Evolutionary conservation across 2,888 invertebrate species (phyloP).

Genomic region (Ypsolopha sequella): DNA sequence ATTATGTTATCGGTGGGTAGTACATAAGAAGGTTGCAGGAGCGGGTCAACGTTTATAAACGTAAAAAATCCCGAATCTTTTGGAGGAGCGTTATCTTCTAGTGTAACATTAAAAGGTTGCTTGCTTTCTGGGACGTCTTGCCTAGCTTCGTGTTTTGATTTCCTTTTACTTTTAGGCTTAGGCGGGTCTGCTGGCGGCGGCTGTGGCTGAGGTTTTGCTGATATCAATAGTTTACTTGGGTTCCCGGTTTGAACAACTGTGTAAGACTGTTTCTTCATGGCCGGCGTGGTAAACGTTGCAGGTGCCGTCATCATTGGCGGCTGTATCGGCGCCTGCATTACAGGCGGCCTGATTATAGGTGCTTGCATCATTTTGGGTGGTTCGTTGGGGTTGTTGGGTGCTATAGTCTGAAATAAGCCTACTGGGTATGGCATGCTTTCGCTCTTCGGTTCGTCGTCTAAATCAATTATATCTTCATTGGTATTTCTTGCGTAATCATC

Average conservation of each 20-base stretch:
- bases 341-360: slow-evolving; percentile 8
- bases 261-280: slow-evolving; percentile 57
- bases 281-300: slow-evolving; percentile 38
- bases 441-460: slow-evolving; percentile 15
- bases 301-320: not conserved
- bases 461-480: slow-evolving; percentile 19
- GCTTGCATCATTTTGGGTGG: not conserved
- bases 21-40: slow-evolving; percentile 52
- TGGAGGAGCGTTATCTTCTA: slow-evolving; percentile 31
- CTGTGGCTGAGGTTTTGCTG: slow-evolving; percentile 39
- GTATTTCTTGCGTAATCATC: slow-evolving; percentile 9
- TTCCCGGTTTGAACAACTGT: slow-evolving; percentile 56
- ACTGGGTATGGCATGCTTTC: slow-evolving; percentile 49
- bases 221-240: slow-evolving; percentile 56
- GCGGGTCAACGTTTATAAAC: slow-evolving; percentile 58
- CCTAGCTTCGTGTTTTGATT: slow-evolving; percentile 19
- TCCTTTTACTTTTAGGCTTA: slow-evolving; percentile 31
- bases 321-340: slow-evolving; percentile 8
- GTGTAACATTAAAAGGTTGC: slow-evolving; percentile 33
- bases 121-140: slow-evolving; percentile 9
- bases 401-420: slow-evolving; percentile 45
- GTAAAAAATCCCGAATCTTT: slow-evolving; percentile 48
- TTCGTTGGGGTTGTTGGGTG: slow-evolving; percentile 19
- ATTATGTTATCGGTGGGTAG: slow-evolving; percentile 54
- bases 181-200: slow-evolving; percentile 19